These are phyloP conservation scores for Microtus richardsoni DNA, from an alignment of 2,113 vertebrate genomes.

Conservation along the genomic window DNA sequence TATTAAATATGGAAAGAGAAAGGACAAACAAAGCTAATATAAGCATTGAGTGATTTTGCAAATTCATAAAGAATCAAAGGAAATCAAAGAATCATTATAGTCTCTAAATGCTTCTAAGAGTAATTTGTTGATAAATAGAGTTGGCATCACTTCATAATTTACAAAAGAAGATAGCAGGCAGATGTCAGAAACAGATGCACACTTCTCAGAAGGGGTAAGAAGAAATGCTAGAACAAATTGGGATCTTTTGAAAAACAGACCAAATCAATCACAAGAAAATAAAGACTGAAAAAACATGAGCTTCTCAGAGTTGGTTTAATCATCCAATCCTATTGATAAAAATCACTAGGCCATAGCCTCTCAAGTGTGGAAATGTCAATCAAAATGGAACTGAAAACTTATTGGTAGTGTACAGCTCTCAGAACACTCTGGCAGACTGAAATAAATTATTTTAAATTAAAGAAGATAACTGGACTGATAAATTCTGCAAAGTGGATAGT, in stretches of 20 bases:
- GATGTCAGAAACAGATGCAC: conserved; percentile 80
- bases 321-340: not conserved
- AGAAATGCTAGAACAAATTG: conserved; percentile 65
- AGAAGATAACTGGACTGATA: not conserved
- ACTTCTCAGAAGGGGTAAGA: conserved; percentile 65
- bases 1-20: conserved; percentile 78
- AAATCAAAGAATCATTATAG: conserved; percentile 78
- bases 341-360: not conserved
- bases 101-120: conserved; percentile 71
- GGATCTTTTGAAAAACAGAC: conserved; percentile 65
- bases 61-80: conserved; percentile 79
- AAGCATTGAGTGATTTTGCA: conserved; percentile 71
- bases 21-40: conserved; percentile 77
- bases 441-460: not conserved
- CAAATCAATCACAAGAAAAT: conserved; percentile 48
- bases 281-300: not conserved
- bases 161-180: conserved; percentile 75
- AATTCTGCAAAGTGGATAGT: not conserved
- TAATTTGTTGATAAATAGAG: conserved; percentile 79
- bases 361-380: not conserved
- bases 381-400: not conserved
- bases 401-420: not conserved
- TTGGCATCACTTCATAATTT: conserved; percentile 72
- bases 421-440: not conserved
- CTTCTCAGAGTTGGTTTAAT: conserved; percentile 15